A percentile compares a stretch with the other conserved stretches of the same genome.
Evolutionary conservation across 2,797 vertebrate genomes (phyloP).

Genomic region (Trematomus bernacchii): DNA sequence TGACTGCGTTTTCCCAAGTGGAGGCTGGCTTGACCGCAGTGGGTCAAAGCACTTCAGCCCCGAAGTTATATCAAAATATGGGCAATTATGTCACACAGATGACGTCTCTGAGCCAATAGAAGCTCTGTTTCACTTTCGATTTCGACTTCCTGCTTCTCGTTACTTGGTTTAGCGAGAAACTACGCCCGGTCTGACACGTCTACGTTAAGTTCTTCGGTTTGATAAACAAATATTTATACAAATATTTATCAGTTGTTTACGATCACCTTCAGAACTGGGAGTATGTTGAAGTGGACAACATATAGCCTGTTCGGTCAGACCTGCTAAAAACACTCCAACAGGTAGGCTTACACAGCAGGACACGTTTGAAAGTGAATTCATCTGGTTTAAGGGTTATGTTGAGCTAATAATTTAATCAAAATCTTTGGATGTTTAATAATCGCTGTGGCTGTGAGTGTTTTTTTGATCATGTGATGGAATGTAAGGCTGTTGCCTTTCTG

Average conservation of each 20-base stretch:
- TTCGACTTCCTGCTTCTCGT: neutral
- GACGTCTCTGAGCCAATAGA: neutral
- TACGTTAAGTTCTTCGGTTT: neutral
- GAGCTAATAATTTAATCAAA: neutral
- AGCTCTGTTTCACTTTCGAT: conserved; percentile 27
- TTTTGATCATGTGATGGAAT: neutral
- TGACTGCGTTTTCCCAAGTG: no score
- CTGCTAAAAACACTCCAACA: conserved; percentile 9
- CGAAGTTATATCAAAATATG: neutral
- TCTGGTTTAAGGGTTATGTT: neutral
- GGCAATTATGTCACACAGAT: neutral
- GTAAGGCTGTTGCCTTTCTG: neutral
- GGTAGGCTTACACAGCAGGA: neutral
- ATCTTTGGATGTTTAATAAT: neutral
- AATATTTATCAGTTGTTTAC: neutral
- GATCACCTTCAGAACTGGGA: fast-evolving
- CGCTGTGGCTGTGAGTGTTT: neutral
- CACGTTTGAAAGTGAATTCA: neutral
- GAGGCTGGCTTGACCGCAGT: no score
- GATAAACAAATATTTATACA: neutral
- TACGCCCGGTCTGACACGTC: neutral
- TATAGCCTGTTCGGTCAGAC: neutral
- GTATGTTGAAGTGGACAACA: neutral
- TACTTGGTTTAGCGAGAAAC: neutral
- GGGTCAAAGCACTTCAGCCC: neutral